Percentiles rank a stretch among this genome's conserved stretches.
Evolutionary conservation across 2,113 vertebrate genomes (phyloP).

Genomic region (Phyllopteryx taeniolatus): DNA sequence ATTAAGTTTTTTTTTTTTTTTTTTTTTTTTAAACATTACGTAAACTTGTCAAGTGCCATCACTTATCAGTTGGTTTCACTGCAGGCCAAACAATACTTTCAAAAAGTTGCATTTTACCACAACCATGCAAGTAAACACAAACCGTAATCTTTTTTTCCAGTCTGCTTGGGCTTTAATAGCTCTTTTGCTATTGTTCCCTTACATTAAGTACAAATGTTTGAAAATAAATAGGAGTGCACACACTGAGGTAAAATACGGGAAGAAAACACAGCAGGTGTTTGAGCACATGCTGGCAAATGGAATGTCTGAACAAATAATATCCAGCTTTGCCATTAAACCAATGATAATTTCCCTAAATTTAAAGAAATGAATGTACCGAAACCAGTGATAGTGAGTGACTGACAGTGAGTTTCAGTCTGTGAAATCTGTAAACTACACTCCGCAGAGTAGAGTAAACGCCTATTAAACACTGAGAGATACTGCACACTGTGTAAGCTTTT

Average conservation of each 20-base stretch:
- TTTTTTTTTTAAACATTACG: conserved; percentile 8
- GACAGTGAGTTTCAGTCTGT: neutral
- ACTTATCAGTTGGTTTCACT: conserved; percentile 1
- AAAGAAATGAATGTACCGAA: neutral
- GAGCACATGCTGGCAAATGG: conserved; percentile 19
- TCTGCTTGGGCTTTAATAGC: neutral
- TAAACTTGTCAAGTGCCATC: conserved; percentile 45
- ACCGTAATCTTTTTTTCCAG: neutral
- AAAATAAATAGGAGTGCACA: conserved; percentile 7
- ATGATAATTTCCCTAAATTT: neutral
- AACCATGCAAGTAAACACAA: conserved; percentile 1
- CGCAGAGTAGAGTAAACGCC: neutral
- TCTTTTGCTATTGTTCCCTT: neutral
- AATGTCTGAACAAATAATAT: conserved; percentile 22
- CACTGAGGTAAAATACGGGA: conserved; percentile 15
- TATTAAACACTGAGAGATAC: neutral
- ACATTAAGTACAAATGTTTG: neutral
- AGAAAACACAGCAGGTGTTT: conserved; percentile 11
- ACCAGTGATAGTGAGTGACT: neutral
- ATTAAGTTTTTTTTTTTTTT: conserved; percentile 1
- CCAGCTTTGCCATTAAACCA: conserved; percentile 8
- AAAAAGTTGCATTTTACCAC: neutral
- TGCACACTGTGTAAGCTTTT: neutral
- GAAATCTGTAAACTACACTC: neutral
- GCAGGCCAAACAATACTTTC: neutral